Conservation (phyloP, 2,113 vertebrate species). For the Myanophis thanlyinensis region DNA sequence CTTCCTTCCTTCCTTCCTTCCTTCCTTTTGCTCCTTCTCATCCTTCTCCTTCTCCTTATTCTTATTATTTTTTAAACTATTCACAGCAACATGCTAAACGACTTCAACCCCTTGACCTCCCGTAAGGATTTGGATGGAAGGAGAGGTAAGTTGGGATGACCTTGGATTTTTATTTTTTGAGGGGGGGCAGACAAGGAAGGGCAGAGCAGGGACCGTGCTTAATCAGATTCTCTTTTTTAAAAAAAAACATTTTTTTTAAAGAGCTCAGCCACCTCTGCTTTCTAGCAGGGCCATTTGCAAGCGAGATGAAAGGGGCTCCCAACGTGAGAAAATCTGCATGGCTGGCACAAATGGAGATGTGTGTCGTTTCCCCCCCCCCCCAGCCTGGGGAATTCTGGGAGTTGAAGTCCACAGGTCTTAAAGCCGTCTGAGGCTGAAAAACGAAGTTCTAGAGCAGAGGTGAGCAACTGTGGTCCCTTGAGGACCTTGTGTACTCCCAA, state of each 20-base stretch:
- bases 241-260: background rate
- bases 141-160: background rate
- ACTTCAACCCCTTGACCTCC: background rate
- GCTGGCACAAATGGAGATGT: constrained; percentile 31
- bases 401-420: too few species aligned
- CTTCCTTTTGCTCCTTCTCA: too few species aligned
- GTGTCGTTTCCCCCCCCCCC: too few species aligned
- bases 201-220: background rate
- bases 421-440: too few species aligned
- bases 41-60: too few species aligned
- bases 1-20: too few species aligned
- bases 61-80: accelerated
- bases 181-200: accelerated
- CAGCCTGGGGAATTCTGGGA: too few species aligned
- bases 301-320: constrained; percentile 18
- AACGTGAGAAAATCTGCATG: constrained; percentile 37
- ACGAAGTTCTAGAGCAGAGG: too few species aligned
- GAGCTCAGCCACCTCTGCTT: background rate
- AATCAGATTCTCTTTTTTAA: background rate
- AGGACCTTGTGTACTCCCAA: too few species aligned
- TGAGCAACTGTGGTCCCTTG: too few species aligned
- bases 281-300: accelerated
- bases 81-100: background rate
- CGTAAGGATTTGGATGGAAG: background rate
- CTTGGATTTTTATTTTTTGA: background rate